These are phyloP conservation scores for Spodoptera littoralis DNA, from an alignment of 2,888 invertebrate genomes.

Conservation along the genomic window DNA sequence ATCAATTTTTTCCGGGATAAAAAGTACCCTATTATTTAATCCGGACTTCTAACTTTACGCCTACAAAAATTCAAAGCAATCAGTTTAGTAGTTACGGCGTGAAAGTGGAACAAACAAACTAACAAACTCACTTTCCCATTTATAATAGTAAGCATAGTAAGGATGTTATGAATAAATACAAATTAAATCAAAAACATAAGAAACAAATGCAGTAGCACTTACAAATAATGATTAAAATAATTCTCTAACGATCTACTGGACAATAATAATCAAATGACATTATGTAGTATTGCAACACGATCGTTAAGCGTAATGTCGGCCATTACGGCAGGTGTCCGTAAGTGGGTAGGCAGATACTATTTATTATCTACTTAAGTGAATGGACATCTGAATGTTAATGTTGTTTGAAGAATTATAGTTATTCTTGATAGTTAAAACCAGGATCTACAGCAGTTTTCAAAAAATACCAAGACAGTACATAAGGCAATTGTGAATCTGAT, in stretches of 20 bases:
- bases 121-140: too few species aligned
- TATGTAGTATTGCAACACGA: conserved; percentile 39
- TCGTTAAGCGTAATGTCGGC: conserved; percentile 41
- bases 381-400: conserved; percentile 16
- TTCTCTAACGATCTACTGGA: conserved; percentile 19
- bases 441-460: too few species aligned
- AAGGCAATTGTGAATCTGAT: too few species aligned
- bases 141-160: too few species aligned
- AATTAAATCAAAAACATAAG: conserved; percentile 5
- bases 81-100: too few species aligned
- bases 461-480: too few species aligned
- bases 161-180: too few species aligned
- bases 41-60: too few species aligned
- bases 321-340: conserved; percentile 43
- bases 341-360: conserved; percentile 12
- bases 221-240: conserved; percentile 4
- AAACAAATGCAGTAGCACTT: neutral
- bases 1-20: too few species aligned
- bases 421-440: neutral
- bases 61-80: too few species aligned
- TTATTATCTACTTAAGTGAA: conserved; percentile 40
- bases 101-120: too few species aligned
- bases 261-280: conserved; percentile 31
- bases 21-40: too few species aligned
- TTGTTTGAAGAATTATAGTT: conserved; percentile 8